Evolutionary conservation across 2,888 invertebrate genomes (phyloP).

Genomic region (Isotomurus palustris): DNA sequence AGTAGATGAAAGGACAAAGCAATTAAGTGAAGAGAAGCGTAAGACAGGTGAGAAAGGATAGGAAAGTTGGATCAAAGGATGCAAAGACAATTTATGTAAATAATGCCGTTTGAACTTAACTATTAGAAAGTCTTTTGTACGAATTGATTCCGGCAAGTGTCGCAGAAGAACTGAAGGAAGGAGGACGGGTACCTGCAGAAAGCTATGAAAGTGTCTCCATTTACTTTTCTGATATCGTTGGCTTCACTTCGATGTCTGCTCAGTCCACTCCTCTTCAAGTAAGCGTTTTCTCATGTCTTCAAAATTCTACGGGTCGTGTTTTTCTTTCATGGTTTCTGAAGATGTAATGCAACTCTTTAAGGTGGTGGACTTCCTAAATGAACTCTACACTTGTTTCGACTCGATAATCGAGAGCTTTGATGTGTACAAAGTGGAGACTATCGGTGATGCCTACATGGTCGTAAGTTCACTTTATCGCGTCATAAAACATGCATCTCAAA

Average conservation of each 20-base stretch:
- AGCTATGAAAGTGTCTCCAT: constrained; percentile 77
- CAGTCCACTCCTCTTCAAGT: constrained; percentile 74
- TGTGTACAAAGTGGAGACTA: constrained; percentile 65
- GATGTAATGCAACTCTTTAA: constrained; percentile 49
- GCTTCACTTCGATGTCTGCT: constrained; percentile 66
- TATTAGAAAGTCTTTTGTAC: constrained; percentile 71
- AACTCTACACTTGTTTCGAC: constrained; percentile 82
- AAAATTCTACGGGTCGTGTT: background rate
- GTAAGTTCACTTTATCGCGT: constrained; percentile 58
- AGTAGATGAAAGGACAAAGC: constrained; percentile 89
- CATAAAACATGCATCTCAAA: too few relatives aligned
- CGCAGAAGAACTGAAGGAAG: constrained; percentile 87
- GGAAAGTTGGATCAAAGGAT: too few relatives aligned
- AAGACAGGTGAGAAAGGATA: constrained; percentile 69
- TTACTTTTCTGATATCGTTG: constrained; percentile 79
- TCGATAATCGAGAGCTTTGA: constrained; percentile 81
- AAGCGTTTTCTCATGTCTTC: constrained; percentile 33
- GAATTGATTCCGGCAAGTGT: constrained; percentile 80
- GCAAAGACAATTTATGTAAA: background rate
- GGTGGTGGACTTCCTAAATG: constrained; percentile 81
- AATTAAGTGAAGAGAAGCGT: constrained; percentile 90
- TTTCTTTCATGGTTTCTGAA: background rate
- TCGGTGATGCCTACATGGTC: constrained; percentile 70
- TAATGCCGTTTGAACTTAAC: background rate
- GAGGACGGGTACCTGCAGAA: constrained; percentile 74